phyloP scores from a whole-genome alignment of 2,113 vertebrate species.

The Catharus minimus region DNA sequence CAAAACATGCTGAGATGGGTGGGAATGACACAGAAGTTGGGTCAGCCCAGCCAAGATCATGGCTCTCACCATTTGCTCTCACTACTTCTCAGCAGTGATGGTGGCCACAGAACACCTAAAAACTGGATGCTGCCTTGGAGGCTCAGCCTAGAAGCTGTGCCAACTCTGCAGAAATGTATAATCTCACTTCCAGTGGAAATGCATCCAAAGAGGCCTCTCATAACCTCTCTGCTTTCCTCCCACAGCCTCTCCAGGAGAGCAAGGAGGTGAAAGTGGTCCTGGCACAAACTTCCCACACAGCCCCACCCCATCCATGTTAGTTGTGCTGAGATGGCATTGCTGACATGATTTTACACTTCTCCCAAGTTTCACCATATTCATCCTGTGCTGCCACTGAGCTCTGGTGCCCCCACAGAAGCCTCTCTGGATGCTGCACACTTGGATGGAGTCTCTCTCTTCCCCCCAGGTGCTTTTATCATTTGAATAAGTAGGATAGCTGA shows the following conservation, averaged over 20 bases:
- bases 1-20: not conserved
- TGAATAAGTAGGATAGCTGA: not conserved
- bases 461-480: not conserved
- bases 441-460: not conserved
- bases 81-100: not conserved
- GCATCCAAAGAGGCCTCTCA: not conserved
- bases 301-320: fast-evolving
- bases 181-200: not conserved
- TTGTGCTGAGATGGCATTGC: not conserved
- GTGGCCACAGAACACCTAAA: not conserved
- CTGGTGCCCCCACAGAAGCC: not conserved
- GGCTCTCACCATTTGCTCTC: not conserved
- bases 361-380: not conserved
- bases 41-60: not conserved
- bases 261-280: not conserved
- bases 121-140: not conserved
- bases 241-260: not conserved
- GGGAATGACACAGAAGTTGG: not conserved
- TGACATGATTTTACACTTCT: not conserved
- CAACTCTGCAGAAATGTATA: not conserved
- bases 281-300: not conserved
- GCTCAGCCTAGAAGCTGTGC: not conserved
- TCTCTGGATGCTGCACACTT: not conserved
- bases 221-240: not conserved
- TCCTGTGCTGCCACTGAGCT: not conserved